These are phyloP conservation scores for Loxodonta africana DNA, from an alignment of 2,113 vertebrate species.

Conservation along the genomic window DNA sequence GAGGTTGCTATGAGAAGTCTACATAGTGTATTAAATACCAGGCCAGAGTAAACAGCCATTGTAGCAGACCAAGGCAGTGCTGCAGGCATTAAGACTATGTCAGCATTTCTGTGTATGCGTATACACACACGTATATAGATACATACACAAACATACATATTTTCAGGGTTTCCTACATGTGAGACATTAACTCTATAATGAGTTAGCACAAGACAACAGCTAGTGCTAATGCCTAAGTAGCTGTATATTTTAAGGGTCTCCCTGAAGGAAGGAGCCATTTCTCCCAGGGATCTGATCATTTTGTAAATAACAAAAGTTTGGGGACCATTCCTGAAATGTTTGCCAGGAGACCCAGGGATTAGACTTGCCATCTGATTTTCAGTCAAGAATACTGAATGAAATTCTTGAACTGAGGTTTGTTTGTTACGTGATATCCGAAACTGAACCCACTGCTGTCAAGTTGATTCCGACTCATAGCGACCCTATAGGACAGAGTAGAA, in stretches of 20 bases:
- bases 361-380: constrained; percentile 29
- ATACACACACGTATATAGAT: constrained; percentile 68
- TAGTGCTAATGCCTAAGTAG: neutral
- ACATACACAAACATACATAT: constrained; percentile 71
- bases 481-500: no score
- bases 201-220: neutral
- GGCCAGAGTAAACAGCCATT: constrained; percentile 84
- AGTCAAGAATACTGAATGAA: neutral
- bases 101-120: constrained; percentile 74
- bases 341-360: neutral
- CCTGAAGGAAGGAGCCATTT: neutral
- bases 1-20: constrained; percentile 83
- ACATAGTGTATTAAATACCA: constrained; percentile 83
- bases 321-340: constrained; percentile 23
- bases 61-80: constrained; percentile 37
- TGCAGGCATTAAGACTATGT: constrained; percentile 71
- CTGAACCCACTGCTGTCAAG: no score
- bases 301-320: constrained; percentile 11
- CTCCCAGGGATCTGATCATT: neutral
- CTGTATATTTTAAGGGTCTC: neutral
- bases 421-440: neutral
- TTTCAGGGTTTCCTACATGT: constrained; percentile 47
- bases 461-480: no score
- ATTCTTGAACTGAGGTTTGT: constrained; percentile 27
- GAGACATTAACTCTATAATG: neutral